Evolutionary conservation across 2,797 vertebrate genomes (phyloP).

Genomic region (Todus mexicanus): DNA sequence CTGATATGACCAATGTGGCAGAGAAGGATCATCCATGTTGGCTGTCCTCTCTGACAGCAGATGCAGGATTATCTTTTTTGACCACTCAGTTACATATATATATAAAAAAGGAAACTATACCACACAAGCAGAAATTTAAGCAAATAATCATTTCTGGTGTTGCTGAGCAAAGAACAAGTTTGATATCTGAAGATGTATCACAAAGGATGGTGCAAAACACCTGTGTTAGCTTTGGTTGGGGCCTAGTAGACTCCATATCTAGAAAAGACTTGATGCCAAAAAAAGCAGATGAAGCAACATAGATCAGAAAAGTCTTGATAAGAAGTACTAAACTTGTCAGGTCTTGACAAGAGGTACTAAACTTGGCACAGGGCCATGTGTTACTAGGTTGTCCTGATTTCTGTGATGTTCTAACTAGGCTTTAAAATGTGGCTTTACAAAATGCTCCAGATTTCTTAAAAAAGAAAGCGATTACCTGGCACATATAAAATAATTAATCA

Average conservation of each 20-base stretch:
- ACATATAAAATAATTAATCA: not conserved
- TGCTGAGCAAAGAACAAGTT: conserved; percentile 86
- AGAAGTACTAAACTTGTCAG: not conserved
- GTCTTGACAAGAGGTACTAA: not conserved
- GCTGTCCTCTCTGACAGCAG: not conserved
- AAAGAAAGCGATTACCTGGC: not conserved
- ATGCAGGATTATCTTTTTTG: too few species aligned
- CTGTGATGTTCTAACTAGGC: not conserved
- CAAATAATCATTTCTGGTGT: conserved; percentile 83
- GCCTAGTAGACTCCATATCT: conserved; percentile 74
- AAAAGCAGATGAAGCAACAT: conserved; percentile 15
- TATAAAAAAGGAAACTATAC: conserved; percentile 83
- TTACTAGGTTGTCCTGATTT: not conserved
- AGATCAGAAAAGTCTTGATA: not conserved
- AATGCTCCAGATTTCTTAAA: not conserved
- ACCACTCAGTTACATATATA: conserved; percentile 85
- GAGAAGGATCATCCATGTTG: not conserved
- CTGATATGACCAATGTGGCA: not conserved
- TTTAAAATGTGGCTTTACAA: not conserved
- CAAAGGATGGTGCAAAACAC: conserved; percentile 67
- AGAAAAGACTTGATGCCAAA: conserved; percentile 77
- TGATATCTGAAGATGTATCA: conserved; percentile 82
- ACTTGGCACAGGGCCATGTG: not conserved
- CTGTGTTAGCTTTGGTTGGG: conserved; percentile 59
- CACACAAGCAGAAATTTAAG: conserved; percentile 84